Evolutionary conservation across 2,797 vertebrate genomes (phyloP).

Genomic region (Mionectes olivaceus): DNA sequence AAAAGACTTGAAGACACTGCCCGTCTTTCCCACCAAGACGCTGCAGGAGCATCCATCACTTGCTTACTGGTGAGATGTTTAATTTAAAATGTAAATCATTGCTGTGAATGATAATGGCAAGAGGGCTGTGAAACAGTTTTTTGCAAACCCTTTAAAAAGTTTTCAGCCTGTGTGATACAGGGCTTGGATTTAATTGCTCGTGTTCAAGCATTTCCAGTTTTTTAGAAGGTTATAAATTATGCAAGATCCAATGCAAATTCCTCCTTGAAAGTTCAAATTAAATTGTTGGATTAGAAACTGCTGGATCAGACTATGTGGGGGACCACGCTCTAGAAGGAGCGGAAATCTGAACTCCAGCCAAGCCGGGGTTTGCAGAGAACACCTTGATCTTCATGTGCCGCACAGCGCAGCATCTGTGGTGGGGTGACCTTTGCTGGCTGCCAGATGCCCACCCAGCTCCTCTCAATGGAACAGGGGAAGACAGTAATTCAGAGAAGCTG

Average conservation of each 20-base stretch:
- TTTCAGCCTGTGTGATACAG: background rate
- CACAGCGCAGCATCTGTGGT: background rate
- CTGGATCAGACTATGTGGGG: background rate
- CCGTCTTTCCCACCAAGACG: conserved; percentile 90
- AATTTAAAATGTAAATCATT: background rate
- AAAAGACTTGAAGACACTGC: conserved; percentile 90
- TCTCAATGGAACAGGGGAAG: accelerated
- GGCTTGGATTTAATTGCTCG: background rate
- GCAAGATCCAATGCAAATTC: background rate
- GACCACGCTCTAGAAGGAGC: background rate
- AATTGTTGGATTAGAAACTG: background rate
- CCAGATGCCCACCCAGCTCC: conserved; percentile 18
- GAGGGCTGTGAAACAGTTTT: background rate
- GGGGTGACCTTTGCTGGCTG: background rate
- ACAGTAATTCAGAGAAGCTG: background rate
- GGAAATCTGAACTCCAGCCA: background rate
- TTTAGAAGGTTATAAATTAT: background rate
- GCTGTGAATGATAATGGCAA: background rate
- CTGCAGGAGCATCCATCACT: conserved; percentile 96
- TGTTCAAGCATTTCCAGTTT: conserved; percentile 34
- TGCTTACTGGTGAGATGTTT: conserved; percentile 88
- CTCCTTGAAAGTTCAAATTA: background rate
- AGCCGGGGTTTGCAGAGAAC: background rate
- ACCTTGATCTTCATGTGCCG: background rate
- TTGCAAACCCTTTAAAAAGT: background rate